These are phyloP conservation scores for Callorhinus ursinus DNA, from an alignment of 2,113 vertebrate species.

Conservation along the genomic window DNA sequence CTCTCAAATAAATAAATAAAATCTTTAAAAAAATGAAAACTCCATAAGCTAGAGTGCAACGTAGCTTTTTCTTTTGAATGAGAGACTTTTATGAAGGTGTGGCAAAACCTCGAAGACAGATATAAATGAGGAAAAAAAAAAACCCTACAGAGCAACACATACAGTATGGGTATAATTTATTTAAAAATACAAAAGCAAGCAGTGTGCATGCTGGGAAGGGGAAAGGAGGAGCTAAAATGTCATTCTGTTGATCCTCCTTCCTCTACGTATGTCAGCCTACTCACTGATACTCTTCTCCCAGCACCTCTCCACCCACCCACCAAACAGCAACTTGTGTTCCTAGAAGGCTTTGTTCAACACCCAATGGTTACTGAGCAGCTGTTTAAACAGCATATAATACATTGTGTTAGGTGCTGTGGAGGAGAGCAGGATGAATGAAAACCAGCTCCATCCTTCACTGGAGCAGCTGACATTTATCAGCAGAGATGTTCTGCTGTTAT, in stretches of 20 bases:
- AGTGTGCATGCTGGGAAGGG: neutral
- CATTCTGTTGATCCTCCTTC: neutral
- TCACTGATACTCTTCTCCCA: neutral
- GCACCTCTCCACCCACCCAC: neutral
- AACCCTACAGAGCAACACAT: neutral
- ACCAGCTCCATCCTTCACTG: neutral
- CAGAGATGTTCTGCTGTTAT: neutral
- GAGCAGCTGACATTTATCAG: neutral
- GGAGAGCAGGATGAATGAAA: neutral
- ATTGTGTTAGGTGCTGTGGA: neutral
- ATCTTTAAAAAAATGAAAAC: neutral
- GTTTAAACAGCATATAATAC: constrained; percentile 26
- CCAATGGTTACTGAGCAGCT: neutral
- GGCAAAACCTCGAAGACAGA: neutral
- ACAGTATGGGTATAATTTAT: neutral
- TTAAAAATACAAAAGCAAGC: neutral
- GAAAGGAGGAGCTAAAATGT: neutral
- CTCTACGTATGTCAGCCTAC: neutral
- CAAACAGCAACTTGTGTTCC: neutral
- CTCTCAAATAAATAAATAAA: too few relatives aligned
- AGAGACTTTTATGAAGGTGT: neutral
- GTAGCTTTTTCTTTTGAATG: neutral
- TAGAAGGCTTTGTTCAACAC: neutral
- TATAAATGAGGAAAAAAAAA: neutral
- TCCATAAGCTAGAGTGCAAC: neutral